phyloP scores from a whole-genome alignment of 2,888 invertebrate species.

The Metopia argyrocephala region DNA sequence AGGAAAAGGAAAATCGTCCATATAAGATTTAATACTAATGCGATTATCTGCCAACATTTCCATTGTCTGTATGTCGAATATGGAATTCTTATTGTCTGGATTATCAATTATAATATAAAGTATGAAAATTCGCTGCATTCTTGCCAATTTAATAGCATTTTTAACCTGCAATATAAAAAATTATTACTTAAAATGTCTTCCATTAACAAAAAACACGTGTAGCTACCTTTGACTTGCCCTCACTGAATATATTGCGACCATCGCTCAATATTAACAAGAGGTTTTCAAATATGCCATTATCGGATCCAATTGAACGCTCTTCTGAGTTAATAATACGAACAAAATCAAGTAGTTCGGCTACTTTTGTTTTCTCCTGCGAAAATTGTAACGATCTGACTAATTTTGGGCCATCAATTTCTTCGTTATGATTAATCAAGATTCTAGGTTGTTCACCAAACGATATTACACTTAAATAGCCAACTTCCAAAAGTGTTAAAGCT shows the following conservation, averaged over 20 bases:
- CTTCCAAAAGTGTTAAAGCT: constrained; percentile 94
- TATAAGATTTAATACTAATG: constrained; percentile 86
- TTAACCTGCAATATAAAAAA: constrained; percentile 80
- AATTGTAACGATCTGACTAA: constrained; percentile 90
- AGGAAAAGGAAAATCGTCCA: constrained; percentile 98
- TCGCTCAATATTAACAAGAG: constrained; percentile 95
- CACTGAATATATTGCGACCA: constrained; percentile 94
- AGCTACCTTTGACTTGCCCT: constrained; percentile 87
- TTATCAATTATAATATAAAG: constrained; percentile 98
- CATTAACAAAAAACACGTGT: too few relatives aligned
- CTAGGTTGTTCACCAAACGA: constrained; percentile 93
- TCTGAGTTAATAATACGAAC: constrained; percentile 84
- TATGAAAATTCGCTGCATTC: constrained; percentile 91
- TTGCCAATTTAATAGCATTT: constrained; percentile 88
- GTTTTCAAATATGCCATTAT: constrained; percentile 79
- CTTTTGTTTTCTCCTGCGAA: constrained; percentile 92
- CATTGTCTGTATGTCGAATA: constrained; percentile 90
- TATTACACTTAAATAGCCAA: constrained; percentile 93
- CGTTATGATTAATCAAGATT: constrained; percentile 94
- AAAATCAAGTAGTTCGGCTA: constrained; percentile 90
- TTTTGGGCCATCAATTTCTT: constrained; percentile 88
- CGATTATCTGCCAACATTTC: constrained; percentile 74
- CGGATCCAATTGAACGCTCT: constrained; percentile 76
- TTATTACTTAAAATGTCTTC: too few relatives aligned
- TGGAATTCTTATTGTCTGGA: constrained; percentile 94